Evolutionary conservation across 1,140 invertebrate genomes (phyloP).

Genomic region (Chironomus striatipennis): DNA sequence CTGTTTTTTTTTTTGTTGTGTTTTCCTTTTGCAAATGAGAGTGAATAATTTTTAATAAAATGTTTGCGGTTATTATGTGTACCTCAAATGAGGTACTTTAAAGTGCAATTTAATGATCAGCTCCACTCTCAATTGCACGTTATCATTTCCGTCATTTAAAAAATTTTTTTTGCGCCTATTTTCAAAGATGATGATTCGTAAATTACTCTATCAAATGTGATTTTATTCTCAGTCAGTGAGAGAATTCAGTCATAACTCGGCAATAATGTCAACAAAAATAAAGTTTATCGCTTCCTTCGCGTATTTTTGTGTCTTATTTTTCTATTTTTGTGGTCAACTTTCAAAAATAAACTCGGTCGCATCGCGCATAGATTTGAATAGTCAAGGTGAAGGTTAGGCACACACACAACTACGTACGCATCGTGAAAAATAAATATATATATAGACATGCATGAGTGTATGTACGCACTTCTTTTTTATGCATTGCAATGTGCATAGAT

Average conservation of each 20-base stretch:
- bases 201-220: background rate
- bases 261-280: background rate
- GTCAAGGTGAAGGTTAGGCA: background rate
- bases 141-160: constrained; percentile 22
- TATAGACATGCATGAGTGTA: no score
- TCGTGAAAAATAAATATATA: no score
- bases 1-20: no score
- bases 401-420: no score
- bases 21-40: no score
- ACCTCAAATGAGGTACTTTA: background rate
- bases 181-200: background rate
- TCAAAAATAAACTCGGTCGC: background rate
- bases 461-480: background rate
- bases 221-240: background rate
- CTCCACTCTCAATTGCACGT: background rate
- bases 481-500: background rate
- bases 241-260: background rate
- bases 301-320: background rate
- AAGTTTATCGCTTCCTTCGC: background rate
- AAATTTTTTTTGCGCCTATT: background rate
- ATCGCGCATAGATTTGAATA: background rate
- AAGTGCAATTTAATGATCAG: background rate
- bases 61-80: no score
- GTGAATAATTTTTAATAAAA: no score
- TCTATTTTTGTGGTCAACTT: constrained; percentile 8